A percentile compares a stretch with the other conserved stretches of the same genome.
Evolutionary conservation across 1,140 invertebrate genomes (phyloP).

Genomic region (Megalopta genalis): DNA sequence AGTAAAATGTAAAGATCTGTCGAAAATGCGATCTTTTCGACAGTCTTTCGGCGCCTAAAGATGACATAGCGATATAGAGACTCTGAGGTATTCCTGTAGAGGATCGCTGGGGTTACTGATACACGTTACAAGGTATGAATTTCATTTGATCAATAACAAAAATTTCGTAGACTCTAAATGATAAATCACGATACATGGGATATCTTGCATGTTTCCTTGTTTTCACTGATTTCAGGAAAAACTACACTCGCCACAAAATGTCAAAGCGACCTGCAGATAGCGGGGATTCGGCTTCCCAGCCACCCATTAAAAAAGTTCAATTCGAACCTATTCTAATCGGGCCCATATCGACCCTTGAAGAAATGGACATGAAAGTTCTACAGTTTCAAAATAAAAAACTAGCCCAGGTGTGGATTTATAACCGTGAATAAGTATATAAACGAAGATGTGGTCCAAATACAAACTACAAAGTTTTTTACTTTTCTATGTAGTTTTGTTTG

Average conservation of each 20-base stretch:
- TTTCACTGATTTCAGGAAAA: slow-evolving; percentile 31
- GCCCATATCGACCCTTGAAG: slow-evolving; percentile 95
- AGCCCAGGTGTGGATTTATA: slow-evolving; percentile 86
- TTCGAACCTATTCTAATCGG: slow-evolving; percentile 96
- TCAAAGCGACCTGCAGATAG: slow-evolving; percentile 87
- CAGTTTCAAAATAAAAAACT: slow-evolving; percentile 98
- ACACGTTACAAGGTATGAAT: slow-evolving; percentile 40
- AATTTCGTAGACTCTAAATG: slow-evolving; percentile 30
- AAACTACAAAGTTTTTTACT: neutral
- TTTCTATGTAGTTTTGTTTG: neutral
- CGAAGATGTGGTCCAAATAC: neutral
- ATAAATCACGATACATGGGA: slow-evolving; percentile 30
- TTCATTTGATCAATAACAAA: slow-evolving; percentile 45
- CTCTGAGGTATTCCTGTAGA: slow-evolving; percentile 14
- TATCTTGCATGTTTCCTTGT: slow-evolving; percentile 11
- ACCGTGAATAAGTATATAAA: neutral
- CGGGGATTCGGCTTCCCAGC: slow-evolving; percentile 82
- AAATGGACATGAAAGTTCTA: slow-evolving; percentile 98
- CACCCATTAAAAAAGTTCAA: slow-evolving; percentile 94
- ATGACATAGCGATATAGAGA: slow-evolving; percentile 44
- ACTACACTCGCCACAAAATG: slow-evolving; percentile 79
- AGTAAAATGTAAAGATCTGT: slow-evolving; percentile 53
- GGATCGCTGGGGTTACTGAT: slow-evolving; percentile 18
- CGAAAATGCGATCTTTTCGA: slow-evolving; percentile 33
- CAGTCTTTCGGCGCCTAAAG: slow-evolving; percentile 34